Base-by-base conservation (phyloP, 2,888 invertebrate species). In the Tachystola acroxantha region DNA sequence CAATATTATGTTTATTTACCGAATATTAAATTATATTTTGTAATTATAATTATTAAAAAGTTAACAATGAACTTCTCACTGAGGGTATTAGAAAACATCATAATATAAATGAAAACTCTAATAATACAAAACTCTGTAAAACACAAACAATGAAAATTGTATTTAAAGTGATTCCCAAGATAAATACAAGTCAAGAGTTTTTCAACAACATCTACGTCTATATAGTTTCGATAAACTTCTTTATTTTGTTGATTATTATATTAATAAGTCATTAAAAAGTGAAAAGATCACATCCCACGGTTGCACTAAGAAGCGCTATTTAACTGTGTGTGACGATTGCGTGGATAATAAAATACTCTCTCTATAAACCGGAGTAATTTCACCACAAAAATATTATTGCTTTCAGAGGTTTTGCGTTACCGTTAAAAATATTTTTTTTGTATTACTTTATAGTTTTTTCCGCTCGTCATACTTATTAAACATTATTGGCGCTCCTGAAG, bases 351-450 rank as follows among this genome's bases (percentile, higher is more conserved):
- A 80, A 84, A 81, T 79, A 82, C 72, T 68, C 65, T 71, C 60
- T 65, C 67, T 68, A 69, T 63, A 71, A 68, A 67, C 19, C 63
- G 56, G 70, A 69, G 65, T 67, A 62, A 53, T 60, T 66, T 66
- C 52, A 75, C 77, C 79, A 81, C 73, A 82, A 82, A 82, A 82
- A 82, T 84, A 84, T 82, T 81, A 82, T 82, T 81, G 82, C 80
- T 80, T 76, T 76, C 73, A 67, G 70, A 77, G 74, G 75, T 76
- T 76, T 54, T 54, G 72, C 66, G 69, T 77, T 77, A 69, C 64
- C 55, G 64, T 74, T 73, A 73, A 81, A 81, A 79, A 80, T 78
- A 75, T 66, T 66, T 56, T 57, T 66, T 55, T 56, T 57, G 56
- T 60, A 54, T 50, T 47, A 46, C 49, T 48, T 52, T 55, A 36